Percentiles rank a stretch among this genome's conserved stretches.
These are phyloP conservation scores for Acromyrmex echinatior DNA, from an alignment of 1,140 invertebrate genomes.

Conservation along the genomic window DNA sequence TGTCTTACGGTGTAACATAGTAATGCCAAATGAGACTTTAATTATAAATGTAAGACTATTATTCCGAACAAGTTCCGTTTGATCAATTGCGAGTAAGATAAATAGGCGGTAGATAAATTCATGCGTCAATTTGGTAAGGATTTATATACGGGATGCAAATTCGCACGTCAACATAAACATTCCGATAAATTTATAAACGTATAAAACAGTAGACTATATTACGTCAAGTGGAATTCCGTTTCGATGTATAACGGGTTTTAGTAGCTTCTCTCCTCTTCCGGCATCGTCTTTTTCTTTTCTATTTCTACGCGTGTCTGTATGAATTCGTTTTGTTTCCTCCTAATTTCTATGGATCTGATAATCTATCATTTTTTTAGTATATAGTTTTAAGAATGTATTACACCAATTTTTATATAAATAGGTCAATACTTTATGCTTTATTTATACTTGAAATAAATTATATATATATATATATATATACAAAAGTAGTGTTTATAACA, in stretches of 20 bases:
- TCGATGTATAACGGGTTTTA: conserved; percentile 65
- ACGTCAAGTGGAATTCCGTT: conserved; percentile 69
- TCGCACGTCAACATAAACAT: background rate
- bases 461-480: too few relatives aligned
- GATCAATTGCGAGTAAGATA: background rate
- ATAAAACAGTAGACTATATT: conserved; percentile 31
- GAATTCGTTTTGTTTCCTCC: conserved; percentile 57
- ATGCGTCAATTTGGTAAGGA: background rate
- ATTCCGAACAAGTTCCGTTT: background rate
- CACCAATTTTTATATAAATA: too few relatives aligned
- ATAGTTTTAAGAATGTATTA: too few relatives aligned
- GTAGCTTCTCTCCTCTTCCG: conserved; percentile 49
- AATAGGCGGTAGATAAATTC: background rate
- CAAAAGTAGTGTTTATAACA: too few relatives aligned
- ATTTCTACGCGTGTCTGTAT: background rate
- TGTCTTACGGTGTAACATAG: background rate
- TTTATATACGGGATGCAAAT: conserved; percentile 14
- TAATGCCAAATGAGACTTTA: conserved; percentile 12
- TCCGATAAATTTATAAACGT: conserved; percentile 56
- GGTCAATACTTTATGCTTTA: too few relatives aligned
- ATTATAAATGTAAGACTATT: conserved; percentile 35
- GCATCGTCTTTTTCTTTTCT: conserved; percentile 51
- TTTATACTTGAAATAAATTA: too few relatives aligned
- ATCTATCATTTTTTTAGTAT: too few relatives aligned
- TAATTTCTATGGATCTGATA: conserved; percentile 47